Conservation (phyloP, 2,113 vertebrate species). For the Zosterops lateralis region DNA sequence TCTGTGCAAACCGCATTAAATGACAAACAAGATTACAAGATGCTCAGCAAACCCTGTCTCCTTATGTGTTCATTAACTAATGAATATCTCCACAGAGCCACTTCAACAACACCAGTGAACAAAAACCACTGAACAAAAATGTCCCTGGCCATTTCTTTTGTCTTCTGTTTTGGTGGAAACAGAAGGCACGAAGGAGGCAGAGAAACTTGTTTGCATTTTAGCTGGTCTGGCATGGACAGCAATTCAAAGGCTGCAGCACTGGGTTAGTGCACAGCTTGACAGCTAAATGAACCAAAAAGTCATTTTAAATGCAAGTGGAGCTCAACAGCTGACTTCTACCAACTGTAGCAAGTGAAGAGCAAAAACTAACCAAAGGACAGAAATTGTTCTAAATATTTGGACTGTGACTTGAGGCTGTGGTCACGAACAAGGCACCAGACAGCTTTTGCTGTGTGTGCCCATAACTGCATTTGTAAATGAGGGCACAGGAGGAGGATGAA, state of each 20-base stretch:
- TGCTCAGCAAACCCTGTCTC: background rate
- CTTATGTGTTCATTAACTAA: background rate
- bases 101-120: background rate
- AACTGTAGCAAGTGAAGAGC: background rate
- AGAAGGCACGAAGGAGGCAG: constrained; percentile 8
- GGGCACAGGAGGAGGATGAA: background rate
- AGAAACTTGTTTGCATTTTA: background rate
- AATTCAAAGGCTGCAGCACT: background rate
- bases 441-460: background rate
- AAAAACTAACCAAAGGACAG: background rate
- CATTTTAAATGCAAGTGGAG: background rate
- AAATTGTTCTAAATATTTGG: background rate
- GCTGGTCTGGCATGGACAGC: background rate
- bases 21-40: background rate
- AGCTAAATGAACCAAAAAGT: background rate
- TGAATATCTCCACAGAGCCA: background rate
- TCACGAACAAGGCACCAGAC: background rate
- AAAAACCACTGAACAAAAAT: background rate
- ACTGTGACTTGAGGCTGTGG: background rate
- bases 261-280: background rate
- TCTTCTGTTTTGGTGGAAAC: background rate
- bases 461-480: background rate
- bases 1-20: constrained; percentile 40
- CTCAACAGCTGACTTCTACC: background rate
- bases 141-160: background rate